Conservation (phyloP, 2,888 invertebrate species). For the Heliconius cydno region DNA sequence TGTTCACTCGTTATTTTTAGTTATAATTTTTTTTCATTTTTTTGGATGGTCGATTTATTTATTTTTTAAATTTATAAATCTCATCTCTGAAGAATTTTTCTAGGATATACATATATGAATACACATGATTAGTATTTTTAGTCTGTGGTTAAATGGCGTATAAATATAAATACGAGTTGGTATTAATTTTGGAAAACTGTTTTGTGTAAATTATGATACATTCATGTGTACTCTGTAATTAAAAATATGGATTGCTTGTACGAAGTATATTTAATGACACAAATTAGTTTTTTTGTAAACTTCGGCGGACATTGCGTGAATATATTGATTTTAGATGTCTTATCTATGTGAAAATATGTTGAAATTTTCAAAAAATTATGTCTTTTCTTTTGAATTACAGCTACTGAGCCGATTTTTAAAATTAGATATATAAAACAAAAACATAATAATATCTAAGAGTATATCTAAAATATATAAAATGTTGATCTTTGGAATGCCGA, state of each 20-base stretch:
- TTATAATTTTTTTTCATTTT: slow-evolving; percentile 53
- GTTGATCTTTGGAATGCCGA: not conserved
- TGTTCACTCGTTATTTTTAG: slow-evolving; percentile 70
- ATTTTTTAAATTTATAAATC: slow-evolving; percentile 51
- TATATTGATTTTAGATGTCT: not conserved
- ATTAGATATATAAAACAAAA: not conserved
- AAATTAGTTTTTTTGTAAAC: slow-evolving; percentile 34
- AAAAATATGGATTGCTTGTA: slow-evolving; percentile 36
- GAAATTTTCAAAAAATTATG: not conserved
- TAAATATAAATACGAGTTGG: slow-evolving; percentile 15
- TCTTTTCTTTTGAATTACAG: not conserved
- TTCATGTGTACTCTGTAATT: slow-evolving; percentile 40
- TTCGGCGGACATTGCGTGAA: slow-evolving; percentile 43
- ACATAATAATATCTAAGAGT: not conserved
- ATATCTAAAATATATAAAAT: not conserved
- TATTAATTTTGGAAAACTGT: slow-evolving; percentile 19
- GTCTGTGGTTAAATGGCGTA: slow-evolving; percentile 16
- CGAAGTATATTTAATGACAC: slow-evolving; percentile 42
- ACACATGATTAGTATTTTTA: slow-evolving; percentile 36
- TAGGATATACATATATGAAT: slow-evolving; percentile 31
- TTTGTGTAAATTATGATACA: slow-evolving; percentile 29
- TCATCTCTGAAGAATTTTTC: slow-evolving; percentile 27
- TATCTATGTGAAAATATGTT: not conserved
- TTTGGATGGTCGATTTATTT: slow-evolving; percentile 55
- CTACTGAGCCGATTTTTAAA: not conserved